Percentiles rank a stretch among this genome's conserved stretches.
Conservation (phyloP, 2,113 vertebrate species). For the Serilophus lunatus region DNA sequence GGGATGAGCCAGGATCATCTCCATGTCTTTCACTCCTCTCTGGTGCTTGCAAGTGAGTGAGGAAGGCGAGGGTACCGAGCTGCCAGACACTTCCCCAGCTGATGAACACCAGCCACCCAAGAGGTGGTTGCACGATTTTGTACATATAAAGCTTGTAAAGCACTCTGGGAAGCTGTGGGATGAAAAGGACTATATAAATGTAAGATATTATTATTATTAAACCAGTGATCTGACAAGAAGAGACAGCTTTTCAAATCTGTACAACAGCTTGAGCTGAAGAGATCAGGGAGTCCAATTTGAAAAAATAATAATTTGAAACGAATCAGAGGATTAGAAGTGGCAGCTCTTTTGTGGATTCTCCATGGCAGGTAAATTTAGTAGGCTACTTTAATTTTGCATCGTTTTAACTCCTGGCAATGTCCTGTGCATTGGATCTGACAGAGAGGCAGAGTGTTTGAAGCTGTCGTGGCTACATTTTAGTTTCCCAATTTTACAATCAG, state of each 20-base stretch:
- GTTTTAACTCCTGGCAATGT: constrained; percentile 59
- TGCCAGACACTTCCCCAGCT: not conserved
- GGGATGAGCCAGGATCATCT: not conserved
- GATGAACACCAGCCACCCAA: constrained; percentile 58
- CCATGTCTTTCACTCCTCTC: not conserved
- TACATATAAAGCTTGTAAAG: constrained; percentile 41
- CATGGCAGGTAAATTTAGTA: constrained; percentile 68
- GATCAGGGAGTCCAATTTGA: constrained; percentile 66
- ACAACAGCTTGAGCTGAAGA: constrained; percentile 62
- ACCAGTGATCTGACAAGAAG: constrained; percentile 58
- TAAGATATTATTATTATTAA: constrained; percentile 67
- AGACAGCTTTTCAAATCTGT: constrained; percentile 63
- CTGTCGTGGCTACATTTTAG: constrained; percentile 45
- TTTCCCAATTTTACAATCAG: constrained; percentile 62
- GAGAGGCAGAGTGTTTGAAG: constrained; percentile 59
- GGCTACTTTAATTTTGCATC: constrained; percentile 65
- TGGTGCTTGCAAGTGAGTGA: fast-evolving
- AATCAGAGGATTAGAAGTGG: constrained; percentile 65
- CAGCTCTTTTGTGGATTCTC: constrained; percentile 65
- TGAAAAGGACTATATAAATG: constrained; percentile 54
- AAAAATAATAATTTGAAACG: constrained; percentile 67
- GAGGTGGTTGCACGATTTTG: constrained; percentile 3
- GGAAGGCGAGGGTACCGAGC: not conserved
- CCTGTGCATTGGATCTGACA: constrained; percentile 62
- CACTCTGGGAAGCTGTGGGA: constrained; percentile 39